Evolutionary conservation across 2,797 vertebrate genomes (phyloP).

Genomic region (Pygocentrus nattereri): DNA sequence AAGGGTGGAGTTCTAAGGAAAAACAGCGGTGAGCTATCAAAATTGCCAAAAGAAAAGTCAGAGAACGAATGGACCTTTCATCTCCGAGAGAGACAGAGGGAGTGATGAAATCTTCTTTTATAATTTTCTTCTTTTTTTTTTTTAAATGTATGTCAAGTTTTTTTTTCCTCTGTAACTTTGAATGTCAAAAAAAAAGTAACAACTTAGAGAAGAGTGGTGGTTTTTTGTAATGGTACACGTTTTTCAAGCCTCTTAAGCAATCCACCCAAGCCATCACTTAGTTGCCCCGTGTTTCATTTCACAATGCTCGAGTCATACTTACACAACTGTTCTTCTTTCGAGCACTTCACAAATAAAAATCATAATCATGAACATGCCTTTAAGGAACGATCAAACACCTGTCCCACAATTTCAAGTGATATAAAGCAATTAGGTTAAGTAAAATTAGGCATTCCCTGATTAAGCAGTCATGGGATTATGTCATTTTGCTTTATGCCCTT

Average conservation of each 20-base stretch:
- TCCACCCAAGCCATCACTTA: constrained; percentile 14
- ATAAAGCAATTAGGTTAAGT: constrained; percentile 5
- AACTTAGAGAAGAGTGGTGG: constrained; percentile 7
- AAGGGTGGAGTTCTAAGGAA: neutral
- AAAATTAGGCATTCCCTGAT: neutral
- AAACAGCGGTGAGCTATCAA: constrained; percentile 42
- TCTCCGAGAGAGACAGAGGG: constrained; percentile 42
- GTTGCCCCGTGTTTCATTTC: constrained; percentile 42
- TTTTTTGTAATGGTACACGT: constrained; percentile 47
- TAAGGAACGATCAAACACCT: neutral
- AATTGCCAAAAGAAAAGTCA: constrained; percentile 56
- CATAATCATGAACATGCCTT: constrained; percentile 23
- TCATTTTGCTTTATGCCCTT: constrained; percentile 19
- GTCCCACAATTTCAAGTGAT: neutral
- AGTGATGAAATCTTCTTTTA: constrained; percentile 30
- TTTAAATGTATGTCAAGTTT: constrained; percentile 44
- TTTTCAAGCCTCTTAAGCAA: constrained; percentile 33
- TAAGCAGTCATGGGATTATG: neutral
- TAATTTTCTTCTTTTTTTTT: constrained; percentile 47
- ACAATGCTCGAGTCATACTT: constrained; percentile 33
- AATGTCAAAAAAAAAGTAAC: constrained; percentile 51
- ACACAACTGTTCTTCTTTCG: constrained; percentile 31
- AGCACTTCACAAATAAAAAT: constrained; percentile 28
- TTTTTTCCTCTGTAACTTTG: constrained; percentile 53
- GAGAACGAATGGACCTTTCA: constrained; percentile 44